Evolutionary conservation across 2,888 invertebrate genomes (phyloP).

Genomic region (Hypomecis atomaria): DNA sequence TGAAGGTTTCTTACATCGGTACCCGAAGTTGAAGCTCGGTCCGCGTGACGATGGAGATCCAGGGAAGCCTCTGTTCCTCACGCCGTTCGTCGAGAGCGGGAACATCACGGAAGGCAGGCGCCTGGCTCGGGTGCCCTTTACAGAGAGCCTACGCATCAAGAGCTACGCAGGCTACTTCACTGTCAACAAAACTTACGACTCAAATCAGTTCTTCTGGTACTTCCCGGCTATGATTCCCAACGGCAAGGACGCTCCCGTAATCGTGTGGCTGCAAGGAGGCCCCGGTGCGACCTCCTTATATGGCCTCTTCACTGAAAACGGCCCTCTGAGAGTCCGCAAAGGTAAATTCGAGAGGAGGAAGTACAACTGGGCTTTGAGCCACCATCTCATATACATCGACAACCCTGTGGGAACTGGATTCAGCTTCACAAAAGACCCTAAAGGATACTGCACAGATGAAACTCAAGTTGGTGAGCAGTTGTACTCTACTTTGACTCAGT

Average conservation of each 20-base stretch:
- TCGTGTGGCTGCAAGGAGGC: conserved; percentile 94
- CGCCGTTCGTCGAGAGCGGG: conserved; percentile 89
- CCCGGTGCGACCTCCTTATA: conserved; percentile 92
- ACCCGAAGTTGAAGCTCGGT: conserved; percentile 66
- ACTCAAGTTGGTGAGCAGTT: conserved; percentile 92
- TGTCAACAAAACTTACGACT: conserved; percentile 90
- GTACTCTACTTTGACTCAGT: conserved; percentile 90
- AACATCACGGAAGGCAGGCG: conserved; percentile 87
- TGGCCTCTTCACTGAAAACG: conserved; percentile 93
- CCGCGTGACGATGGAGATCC: conserved; percentile 66
- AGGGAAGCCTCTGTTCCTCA: conserved; percentile 89
- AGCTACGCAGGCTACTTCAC: conserved; percentile 94
- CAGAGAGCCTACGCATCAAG: conserved; percentile 83
- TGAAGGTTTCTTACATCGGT: conserved; percentile 64
- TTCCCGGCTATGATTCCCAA: conserved; percentile 89
- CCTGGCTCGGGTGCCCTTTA: conserved; percentile 83
- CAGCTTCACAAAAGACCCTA: conserved; percentile 91
- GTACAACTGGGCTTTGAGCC: conserved; percentile 91
- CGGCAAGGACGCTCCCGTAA: conserved; percentile 86
- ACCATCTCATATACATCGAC: conserved; percentile 94
- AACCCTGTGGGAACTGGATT: conserved; percentile 97
- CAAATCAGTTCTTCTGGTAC: conserved; percentile 97
- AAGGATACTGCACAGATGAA: conserved; percentile 92
- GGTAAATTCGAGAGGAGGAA: conserved; percentile 84
- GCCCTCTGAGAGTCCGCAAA: conserved; percentile 84